Evolutionary conservation across 1,140 invertebrate species (phyloP).

Genomic region (Drosophila bifasciata): DNA sequence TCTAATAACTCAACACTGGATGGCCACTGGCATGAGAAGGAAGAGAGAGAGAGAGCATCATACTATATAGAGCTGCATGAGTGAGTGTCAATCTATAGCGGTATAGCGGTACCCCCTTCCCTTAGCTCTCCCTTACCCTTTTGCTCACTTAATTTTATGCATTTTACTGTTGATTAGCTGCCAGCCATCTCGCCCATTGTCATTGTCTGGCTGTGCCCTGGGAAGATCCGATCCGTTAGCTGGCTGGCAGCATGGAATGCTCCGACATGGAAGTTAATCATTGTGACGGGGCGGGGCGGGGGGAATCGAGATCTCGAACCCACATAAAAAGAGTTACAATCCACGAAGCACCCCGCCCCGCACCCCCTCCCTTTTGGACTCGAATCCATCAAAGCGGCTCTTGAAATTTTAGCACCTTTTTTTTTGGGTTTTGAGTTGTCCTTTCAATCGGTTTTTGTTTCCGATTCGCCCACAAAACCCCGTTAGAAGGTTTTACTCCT

Average conservation of each 20-base stretch:
- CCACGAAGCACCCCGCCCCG: not conserved
- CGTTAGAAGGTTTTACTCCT: constrained; percentile 54
- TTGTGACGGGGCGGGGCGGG: not conserved
- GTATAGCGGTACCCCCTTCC: not conserved
- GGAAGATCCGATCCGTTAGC: constrained; percentile 27
- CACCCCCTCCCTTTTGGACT: not conserved
- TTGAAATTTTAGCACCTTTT: constrained; percentile 70
- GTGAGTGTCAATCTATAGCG: too few species aligned
- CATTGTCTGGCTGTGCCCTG: constrained; percentile 43
- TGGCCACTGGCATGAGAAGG: constrained; percentile 1
- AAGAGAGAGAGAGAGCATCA: constrained; percentile 1
- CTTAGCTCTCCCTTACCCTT: constrained; percentile 21
- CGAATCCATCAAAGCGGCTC: constrained; percentile 66
- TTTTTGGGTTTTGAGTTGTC: constrained; percentile 1
- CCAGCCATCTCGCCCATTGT: constrained; percentile 67
- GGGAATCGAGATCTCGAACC: constrained; percentile 8
- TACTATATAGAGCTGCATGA: not conserved
- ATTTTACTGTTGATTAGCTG: constrained; percentile 78
- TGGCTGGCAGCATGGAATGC: too few species aligned
- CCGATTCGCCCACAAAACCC: constrained; percentile 68
- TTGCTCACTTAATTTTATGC: constrained; percentile 77
- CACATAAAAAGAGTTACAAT: constrained; percentile 59
- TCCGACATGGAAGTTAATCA: constrained; percentile 53
- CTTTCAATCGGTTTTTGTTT: constrained; percentile 26
- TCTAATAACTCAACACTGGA: constrained; percentile 59